Evolutionary conservation across 2,888 invertebrate species (phyloP), one percentile per base, ranked within the genome.

Genomic region (Ectemnius continuus): DNA sequence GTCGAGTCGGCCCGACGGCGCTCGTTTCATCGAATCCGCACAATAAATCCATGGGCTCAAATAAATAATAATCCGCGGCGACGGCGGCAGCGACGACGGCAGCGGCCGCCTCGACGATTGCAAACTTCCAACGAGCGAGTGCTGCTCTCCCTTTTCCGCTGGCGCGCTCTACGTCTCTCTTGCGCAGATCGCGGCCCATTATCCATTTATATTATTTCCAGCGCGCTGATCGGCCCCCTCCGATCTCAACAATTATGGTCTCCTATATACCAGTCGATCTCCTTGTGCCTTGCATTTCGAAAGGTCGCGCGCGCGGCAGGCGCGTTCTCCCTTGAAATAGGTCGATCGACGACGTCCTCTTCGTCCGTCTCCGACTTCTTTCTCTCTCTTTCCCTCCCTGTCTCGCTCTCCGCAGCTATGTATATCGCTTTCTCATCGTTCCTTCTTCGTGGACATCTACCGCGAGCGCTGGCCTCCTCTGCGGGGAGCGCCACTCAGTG

Each of bases 171-270:
- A 28, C 6, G 16, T 65, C 14, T 61, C 20, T 66, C 60, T 28
- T 45, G 48, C 36, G 36, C 36, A 36, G 36, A 36, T 36, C 36
- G 36, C 36, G 48, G 20, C 47, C 70, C 67, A 81, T 83, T 80
- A 83, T 75, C 83, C 77, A 81, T 81, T 81, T 80, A 78, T 81
- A 80, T 83, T 83, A 81, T 80, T 80, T 79, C 67, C 73, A 71
- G 36, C 36, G 68, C 63, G 74, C 65, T 67, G 81, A 78, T 75
- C 79, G 79, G 76, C 66, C 79, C 70, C 65, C 71, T 72, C 66
- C 26, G 63, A 36, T 52, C 68, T 68, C 70, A 59, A 79, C 79
- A 73, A 82, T 82, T 80, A 81, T 76, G 52, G 52, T 16, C 16
- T 75, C 78, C 36, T 36, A 36, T 36, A 65, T 60, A 45, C 61